Base-by-base conservation (phyloP, 2,113 vertebrate species). In the Lophura nycthemera region DNA sequence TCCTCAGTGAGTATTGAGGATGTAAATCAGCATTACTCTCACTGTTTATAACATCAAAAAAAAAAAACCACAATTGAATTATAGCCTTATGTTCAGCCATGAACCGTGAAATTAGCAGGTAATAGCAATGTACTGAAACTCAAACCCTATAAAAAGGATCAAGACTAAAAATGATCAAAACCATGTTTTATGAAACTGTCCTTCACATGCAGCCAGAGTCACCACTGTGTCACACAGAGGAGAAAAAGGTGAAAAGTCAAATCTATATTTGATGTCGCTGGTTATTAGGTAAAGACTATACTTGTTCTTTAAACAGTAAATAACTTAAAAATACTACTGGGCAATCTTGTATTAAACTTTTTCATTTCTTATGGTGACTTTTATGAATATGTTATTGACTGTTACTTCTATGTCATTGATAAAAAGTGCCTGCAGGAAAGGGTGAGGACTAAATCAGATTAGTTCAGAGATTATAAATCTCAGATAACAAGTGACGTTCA, bases 81-180 rank as follows among this genome's bases (percentile, higher is more conserved):
- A 97, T 88, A 97, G 92, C 66, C 83, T 96, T 96, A 92, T 97
- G 96, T 96, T 97, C 86, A 76, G 77, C 69, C 95, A 96, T 20
- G 32, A 94, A 96, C 96, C 98, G 96, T 97, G 95, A 98, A 97
- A 98, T 98, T 97, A 95, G 61, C 69, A 73, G 82, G 54, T 95
- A 97, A 95, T 87, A 92, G 52, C 67, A 96, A 95, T 69, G 83
- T 93, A 91, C 65, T 96, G 67, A 77, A 88, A 96, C 45, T 92
- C 69, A 63, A 75, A 47, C 20, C 50, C 38, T 77, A 86, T 85
- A 83, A 94, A 97, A 96, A 96, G 61, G 19, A 92, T 75, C 74
- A 67, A 29, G 70, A 86, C 43, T 59, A 84, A 83, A 92, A 97
- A 88, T 91, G 15, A 88, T 54, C 20, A 63, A 82, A 96, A 93